Conservation (phyloP, 2,797 vertebrate genomes). For the Sandelia bainsii region DNA sequence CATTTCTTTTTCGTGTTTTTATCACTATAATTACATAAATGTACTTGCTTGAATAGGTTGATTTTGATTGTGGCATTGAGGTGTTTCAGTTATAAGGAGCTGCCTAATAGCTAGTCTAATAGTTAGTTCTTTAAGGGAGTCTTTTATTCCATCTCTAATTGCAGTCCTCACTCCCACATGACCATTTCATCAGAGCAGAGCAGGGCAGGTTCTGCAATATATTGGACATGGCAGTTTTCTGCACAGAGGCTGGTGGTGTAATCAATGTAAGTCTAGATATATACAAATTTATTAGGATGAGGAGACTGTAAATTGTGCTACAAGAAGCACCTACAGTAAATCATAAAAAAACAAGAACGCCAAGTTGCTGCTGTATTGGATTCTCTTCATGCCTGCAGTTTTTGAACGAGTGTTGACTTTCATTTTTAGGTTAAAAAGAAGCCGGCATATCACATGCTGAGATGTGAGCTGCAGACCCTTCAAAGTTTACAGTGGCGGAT, state of each 20-base stretch:
- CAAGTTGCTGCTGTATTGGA: not conserved
- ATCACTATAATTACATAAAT: slow-evolving; percentile 56
- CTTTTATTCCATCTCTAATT: slow-evolving; percentile 66
- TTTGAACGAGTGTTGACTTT: slow-evolving; percentile 22
- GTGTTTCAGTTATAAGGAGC: slow-evolving; percentile 34
- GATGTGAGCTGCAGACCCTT: slow-evolving; percentile 35
- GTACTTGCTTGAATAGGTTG: slow-evolving; percentile 28
- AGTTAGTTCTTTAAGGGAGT: slow-evolving; percentile 45
- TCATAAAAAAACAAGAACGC: slow-evolving; percentile 39
- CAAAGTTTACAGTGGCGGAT: slow-evolving; percentile 33
- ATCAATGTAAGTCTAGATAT: slow-evolving; percentile 65
- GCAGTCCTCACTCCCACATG: slow-evolving; percentile 49
- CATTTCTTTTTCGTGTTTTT: slow-evolving; percentile 12
- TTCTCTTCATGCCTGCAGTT: slow-evolving; percentile 15
- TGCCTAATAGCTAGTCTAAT: slow-evolving; percentile 39
- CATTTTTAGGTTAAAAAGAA: slow-evolving; percentile 16
- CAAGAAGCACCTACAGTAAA: slow-evolving; percentile 45
- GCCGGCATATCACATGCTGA: slow-evolving; percentile 21
- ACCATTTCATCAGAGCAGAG: slow-evolving; percentile 62
- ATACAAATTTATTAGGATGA: slow-evolving; percentile 58
- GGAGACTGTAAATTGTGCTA: slow-evolving; percentile 56
- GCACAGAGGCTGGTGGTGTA: slow-evolving; percentile 57
- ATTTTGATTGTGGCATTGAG: slow-evolving; percentile 40
- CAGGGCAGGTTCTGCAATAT: slow-evolving; percentile 56
- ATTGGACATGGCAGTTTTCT: slow-evolving; percentile 59